Conservation (phyloP, 2,113 vertebrate genomes). For the Scolopax mira region DNA sequence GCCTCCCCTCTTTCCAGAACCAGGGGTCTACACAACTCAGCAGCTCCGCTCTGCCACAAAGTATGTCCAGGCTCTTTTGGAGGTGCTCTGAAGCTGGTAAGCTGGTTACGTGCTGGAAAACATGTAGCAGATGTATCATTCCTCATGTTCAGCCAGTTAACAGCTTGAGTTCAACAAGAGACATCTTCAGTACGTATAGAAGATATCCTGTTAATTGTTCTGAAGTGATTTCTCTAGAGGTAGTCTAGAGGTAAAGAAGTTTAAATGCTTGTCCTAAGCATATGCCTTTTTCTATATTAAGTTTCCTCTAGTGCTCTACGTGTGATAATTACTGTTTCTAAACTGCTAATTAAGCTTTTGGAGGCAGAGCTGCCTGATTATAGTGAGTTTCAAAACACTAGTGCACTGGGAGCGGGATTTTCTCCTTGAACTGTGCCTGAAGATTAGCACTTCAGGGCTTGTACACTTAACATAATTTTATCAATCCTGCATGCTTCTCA, state of each 20-base stretch:
- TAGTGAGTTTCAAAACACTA: constrained; percentile 25
- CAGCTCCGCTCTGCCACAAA: not conserved
- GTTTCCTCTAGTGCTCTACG: not conserved
- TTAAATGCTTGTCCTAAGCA: constrained; percentile 2
- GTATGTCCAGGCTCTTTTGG: not conserved
- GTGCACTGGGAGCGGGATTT: not conserved
- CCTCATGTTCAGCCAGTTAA: not conserved
- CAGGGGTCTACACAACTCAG: not conserved
- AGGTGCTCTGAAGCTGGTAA: not conserved
- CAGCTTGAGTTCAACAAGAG: not conserved
- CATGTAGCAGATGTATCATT: not conserved
- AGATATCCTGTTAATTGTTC: not conserved
- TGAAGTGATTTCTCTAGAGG: constrained; percentile 25
- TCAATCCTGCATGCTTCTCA: not conserved
- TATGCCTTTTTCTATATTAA: not conserved
- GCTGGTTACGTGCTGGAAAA: not conserved
- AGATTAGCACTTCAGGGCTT: not conserved
- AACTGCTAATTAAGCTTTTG: constrained; percentile 36
- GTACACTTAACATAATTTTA: not conserved
- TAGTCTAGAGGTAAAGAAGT: not conserved
- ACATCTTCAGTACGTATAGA: not conserved
- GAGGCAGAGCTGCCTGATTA: not conserved
- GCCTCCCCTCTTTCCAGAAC: not conserved
- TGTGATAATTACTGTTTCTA: constrained; percentile 38
- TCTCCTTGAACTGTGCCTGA: not conserved